These are phyloP conservation scores for Macquaria ambigua DNA, from an alignment of 2,113 vertebrate species.

Conservation along the genomic window DNA sequence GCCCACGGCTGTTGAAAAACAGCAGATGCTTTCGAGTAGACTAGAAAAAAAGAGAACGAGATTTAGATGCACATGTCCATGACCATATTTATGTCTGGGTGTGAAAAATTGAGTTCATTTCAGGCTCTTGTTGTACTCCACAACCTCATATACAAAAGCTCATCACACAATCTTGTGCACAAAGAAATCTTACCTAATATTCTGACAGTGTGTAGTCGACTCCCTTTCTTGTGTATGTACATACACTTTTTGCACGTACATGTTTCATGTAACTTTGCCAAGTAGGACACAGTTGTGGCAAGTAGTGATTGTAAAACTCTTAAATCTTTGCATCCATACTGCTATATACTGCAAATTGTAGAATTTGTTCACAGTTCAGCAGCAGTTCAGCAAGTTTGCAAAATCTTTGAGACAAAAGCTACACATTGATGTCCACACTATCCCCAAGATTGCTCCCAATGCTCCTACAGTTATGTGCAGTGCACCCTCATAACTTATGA, in stretches of 20 bases:
- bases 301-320: constrained; percentile 1
- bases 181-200: background rate
- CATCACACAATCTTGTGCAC: background rate
- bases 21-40: constrained; percentile 70
- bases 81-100: constrained; percentile 50
- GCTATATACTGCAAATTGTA: background rate
- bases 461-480: constrained; percentile 4
- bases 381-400: constrained; percentile 3
- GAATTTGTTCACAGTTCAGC: constrained; percentile 12
- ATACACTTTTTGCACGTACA: constrained; percentile 2
- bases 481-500: constrained; percentile 30
- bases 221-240: background rate
- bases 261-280: constrained; percentile 24
- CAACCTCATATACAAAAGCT: constrained; percentile 7
- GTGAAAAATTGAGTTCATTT: constrained; percentile 37
- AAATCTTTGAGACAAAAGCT: constrained; percentile 4
- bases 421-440: background rate
- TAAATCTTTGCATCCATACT: background rate
- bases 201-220: background rate
- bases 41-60: constrained; percentile 37
- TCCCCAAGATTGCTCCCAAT: background rate
- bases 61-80: constrained; percentile 49
- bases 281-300: background rate
- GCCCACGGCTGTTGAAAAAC: constrained; percentile 71
- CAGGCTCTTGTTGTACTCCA: background rate